Evolutionary conservation across 2,797 vertebrate species (phyloP), one percentile per base, ranked within the genome.

Genomic region (Anguilla megastoma): DNA sequence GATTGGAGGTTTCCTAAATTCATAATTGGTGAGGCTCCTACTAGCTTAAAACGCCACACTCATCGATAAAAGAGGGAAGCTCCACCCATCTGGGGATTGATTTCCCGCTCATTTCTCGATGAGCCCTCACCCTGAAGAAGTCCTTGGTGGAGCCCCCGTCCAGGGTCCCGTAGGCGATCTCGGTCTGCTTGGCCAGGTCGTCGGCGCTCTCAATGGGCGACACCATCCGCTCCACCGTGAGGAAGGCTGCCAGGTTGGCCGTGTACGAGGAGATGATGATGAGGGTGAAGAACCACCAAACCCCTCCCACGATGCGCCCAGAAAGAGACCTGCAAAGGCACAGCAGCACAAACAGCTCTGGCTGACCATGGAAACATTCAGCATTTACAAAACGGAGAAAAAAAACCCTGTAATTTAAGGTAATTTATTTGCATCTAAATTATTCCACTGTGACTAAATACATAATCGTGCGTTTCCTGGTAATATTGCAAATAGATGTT

Each of bases 261-360:
- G 98, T 99, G 91, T 99, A 99, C 66, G 98, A 99, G 74, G 98
- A 99, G 94, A 99, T 99, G 96, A 99, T 99, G 95, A 99, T 99
- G 95, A 99, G 98, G 0, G 98, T 99, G 94, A 99, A 99, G 95
- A 99, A 99, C 98, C 98, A 99, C 98, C 98, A 99, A 24, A 99
- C 98, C 58, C 98, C 98, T 90, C 98, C 98, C 2, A 99, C 98
- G 76, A 99, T 99, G 36, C 96, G 95, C 33, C 96, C 96, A 0
- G 96, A 97, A 52, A 96, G 94, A 45, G 96, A 96, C 92, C 96
- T 96, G 89, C 18, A 89, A 52, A n/a, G 33, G 36, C 8, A 33
- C 52, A 58, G 52, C 45, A 41, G 18, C 10, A 56, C 79, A 36
- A 56, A 56, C 54, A 56, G 54, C 54, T 56, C 54, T 14, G 14